Conservation (phyloP, 2,888 invertebrate genomes). For the Eupithecia dodoneata region DNA sequence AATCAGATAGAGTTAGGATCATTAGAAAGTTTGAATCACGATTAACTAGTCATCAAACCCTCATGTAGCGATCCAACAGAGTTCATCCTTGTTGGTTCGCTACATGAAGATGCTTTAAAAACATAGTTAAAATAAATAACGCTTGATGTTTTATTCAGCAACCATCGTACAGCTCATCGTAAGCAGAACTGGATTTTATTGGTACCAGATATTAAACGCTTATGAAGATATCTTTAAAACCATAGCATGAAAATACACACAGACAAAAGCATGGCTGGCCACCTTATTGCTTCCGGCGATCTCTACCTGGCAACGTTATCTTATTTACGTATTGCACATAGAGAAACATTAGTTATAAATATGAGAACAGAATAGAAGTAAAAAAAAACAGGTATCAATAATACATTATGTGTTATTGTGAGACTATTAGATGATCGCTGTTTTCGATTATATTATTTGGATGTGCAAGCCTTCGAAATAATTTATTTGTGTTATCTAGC, state of each 20-base stretch:
- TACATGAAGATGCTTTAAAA: no score
- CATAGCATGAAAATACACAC: neutral
- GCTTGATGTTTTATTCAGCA: neutral
- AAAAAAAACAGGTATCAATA: no score
- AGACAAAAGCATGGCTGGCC: neutral
- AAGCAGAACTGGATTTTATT: neutral
- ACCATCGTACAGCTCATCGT: neutral
- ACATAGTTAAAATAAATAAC: neutral
- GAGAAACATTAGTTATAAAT: neutral
- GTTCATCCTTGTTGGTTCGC: no score
- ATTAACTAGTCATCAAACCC: no score
- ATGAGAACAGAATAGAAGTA: neutral
- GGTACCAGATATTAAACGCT: neutral
- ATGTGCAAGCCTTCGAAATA: no score
- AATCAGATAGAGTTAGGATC: no score
- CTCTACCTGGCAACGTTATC: neutral
- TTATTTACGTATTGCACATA: no score
- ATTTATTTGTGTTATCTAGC: no score
- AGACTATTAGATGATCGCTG: neutral
- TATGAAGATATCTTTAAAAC: no score
- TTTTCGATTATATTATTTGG: no score
- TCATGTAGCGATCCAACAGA: no score
- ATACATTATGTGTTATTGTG: neutral
- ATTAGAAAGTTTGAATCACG: no score
- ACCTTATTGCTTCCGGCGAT: neutral